Evolutionary conservation across 2,113 vertebrate species (phyloP).

Genomic region (Mus pahari): DNA sequence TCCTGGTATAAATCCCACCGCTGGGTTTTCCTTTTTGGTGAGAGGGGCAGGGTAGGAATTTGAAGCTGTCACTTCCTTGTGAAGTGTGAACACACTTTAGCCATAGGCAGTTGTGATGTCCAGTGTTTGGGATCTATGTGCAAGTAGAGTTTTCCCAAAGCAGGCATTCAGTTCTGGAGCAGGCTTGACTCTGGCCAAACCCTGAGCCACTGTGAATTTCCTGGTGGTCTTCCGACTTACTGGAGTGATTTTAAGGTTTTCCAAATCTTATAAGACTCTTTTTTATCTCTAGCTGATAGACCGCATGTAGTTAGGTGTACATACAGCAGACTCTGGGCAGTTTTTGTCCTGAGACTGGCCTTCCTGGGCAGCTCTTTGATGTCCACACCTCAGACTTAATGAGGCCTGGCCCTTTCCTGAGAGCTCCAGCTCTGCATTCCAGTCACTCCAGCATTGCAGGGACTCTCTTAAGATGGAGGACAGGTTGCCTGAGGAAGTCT

Average conservation of each 20-base stretch:
- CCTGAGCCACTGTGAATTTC: conserved; percentile 76
- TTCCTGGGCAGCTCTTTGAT: conserved; percentile 66
- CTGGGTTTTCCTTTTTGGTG: conserved; percentile 57
- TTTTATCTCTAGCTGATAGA: conserved; percentile 73
- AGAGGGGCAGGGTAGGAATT: conserved; percentile 70
- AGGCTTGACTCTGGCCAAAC: conserved; percentile 41
- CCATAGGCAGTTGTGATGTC: conserved; percentile 77
- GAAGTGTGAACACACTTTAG: conserved; percentile 82
- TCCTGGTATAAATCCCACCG: not conserved
- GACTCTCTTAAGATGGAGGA: conserved; percentile 66
- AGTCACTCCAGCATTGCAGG: conserved; percentile 80
- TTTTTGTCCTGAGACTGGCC: conserved; percentile 79
- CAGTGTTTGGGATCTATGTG: not conserved
- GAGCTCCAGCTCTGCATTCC: conserved; percentile 82
- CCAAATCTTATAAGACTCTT: conserved; percentile 80
- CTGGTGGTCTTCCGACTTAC: conserved; percentile 71
- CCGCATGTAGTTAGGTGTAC: conserved; percentile 85
- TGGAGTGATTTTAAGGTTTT: conserved; percentile 86
- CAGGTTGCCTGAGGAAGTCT: conserved; percentile 71
- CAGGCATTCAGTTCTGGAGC: conserved; percentile 24
- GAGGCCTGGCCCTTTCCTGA: conserved; percentile 81
- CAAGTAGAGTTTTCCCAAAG: not conserved
- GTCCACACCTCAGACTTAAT: conserved; percentile 68
- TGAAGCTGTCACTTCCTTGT: conserved; percentile 77
- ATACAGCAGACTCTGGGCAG: conserved; percentile 82